phyloP scores from a whole-genome alignment of 2,797 vertebrate species.

The Tokudaia tokunoshimensis region DNA sequence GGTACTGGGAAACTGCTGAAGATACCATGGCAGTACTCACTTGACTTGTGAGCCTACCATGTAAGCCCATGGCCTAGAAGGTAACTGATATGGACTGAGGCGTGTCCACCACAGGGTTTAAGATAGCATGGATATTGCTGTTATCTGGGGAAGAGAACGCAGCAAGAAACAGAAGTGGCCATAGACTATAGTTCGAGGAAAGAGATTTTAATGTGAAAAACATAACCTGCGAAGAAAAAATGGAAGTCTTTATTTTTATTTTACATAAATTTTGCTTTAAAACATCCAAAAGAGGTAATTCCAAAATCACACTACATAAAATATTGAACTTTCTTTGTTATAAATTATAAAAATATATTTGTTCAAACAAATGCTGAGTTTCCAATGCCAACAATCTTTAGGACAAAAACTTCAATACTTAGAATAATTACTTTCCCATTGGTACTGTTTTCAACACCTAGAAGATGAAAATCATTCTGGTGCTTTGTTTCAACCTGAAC shows the following conservation, averaged over 20 bases:
- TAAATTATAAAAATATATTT: slow-evolving; percentile 86
- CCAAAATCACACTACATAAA: slow-evolving; percentile 87
- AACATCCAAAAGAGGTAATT: slow-evolving; percentile 88
- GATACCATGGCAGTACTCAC: not conserved
- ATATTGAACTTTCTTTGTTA: slow-evolving; percentile 89
- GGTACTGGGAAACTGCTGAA: slow-evolving; percentile 41
- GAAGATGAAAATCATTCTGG: slow-evolving; percentile 83
- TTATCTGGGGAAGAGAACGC: slow-evolving; percentile 22
- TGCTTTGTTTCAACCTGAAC: slow-evolving; percentile 79
- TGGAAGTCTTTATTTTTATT: not conserved
- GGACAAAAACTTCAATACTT: slow-evolving; percentile 84
- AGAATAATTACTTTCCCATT: slow-evolving; percentile 86
- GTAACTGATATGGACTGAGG: not conserved
- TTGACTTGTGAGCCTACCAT: not conserved
- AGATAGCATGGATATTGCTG: not conserved
- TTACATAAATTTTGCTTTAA: slow-evolving; percentile 88
- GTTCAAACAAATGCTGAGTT: slow-evolving; percentile 88
- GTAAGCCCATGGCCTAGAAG: slow-evolving; percentile 14
- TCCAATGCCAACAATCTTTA: slow-evolving; percentile 84
- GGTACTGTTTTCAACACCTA: slow-evolving; percentile 86
- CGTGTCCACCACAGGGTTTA: not conserved
- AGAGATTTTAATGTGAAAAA: slow-evolving; percentile 17
- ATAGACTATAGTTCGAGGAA: slow-evolving; percentile 28
- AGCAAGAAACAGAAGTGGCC: slow-evolving; percentile 54
- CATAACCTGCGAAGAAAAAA: slow-evolving; percentile 50